phyloP scores from a whole-genome alignment of 1,140 invertebrate genomes.

The Drosophila varians region DNA sequence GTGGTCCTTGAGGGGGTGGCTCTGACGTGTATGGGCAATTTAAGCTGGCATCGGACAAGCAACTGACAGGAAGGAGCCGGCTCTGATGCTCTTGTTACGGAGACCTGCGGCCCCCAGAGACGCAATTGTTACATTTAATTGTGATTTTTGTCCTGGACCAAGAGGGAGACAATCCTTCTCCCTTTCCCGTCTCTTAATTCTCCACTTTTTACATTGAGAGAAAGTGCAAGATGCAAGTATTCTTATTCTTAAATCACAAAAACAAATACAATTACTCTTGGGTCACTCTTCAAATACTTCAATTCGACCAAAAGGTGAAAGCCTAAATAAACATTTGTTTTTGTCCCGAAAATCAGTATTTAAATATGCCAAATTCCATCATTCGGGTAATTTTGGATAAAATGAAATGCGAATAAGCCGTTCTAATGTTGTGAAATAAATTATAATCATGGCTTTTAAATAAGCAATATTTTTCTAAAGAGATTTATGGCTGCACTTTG shows the following conservation, averaged over 20 bases:
- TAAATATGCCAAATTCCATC: background rate
- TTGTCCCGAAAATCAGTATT: background rate
- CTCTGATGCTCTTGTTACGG: conserved; percentile 39
- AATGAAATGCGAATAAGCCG: background rate
- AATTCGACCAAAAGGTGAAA: background rate
- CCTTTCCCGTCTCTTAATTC: background rate
- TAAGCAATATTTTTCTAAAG: no score
- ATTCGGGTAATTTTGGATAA: background rate
- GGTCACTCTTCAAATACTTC: background rate
- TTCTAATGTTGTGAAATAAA: background rate
- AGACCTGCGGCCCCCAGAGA: conserved; percentile 69
- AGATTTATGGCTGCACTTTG: background rate
- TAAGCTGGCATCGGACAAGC: conserved; percentile 80
- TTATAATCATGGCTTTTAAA: background rate
- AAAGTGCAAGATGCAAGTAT: background rate
- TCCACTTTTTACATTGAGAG: conserved; percentile 6
- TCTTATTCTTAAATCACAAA: background rate
- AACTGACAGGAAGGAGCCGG: conserved; percentile 59
- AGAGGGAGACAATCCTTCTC: background rate
- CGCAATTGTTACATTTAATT: conserved; percentile 82
- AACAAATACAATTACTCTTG: background rate
- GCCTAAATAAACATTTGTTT: conserved; percentile 1
- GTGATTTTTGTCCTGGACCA: conserved; percentile 73
- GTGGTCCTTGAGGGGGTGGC: conserved; percentile 20
- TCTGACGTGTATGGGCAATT: conserved; percentile 80